Evolutionary conservation across 2,113 vertebrate species (phyloP), one percentile per base, ranked within the genome.

Genomic region (Lynx canadensis): DNA sequence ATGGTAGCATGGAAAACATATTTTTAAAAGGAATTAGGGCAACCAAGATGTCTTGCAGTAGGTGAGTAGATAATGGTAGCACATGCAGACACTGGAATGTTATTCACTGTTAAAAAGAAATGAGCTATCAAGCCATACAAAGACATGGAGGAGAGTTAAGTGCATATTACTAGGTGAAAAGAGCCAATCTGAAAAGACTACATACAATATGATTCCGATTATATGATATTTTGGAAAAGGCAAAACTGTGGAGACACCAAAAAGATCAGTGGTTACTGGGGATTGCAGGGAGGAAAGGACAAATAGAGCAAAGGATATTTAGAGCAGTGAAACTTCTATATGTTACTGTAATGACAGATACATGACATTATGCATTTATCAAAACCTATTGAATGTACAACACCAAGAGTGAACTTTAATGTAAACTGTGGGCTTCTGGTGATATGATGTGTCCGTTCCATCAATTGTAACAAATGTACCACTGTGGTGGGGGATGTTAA

Each of bases 251-350:
- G 7, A 79, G 45, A 76, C 4, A 66, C 36, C 73, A 12, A 81
- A 91, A 79, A 63, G 38, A 80, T 74, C 2, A 13, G 0, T 69
- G 38, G 10, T 71, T 89, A 16, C 65, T 36, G 79, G 27, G 41
- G 45, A 0, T 14, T 52, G 7, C 8, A 3, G 3, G 11, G 5
- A 33, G 9, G 2, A 9, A 41, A 2, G 1, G 29, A 12, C 60
- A n/a, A 57, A 36, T 10, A 48, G 57, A 74, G 33, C 1, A 25
- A 57, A 85, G 38, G 7, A 69, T 48, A 52, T 81, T 88, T 50
- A 41, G 29, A 25, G 25, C 12, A n/a, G 19, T 55, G 55, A 84
- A 76, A 52, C 8, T 33, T 85, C 27, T 7, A 2, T 55, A 66
- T 15, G 27, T 60, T 55, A 41, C 65, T 25, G 1, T 29, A 16